Conservation (phyloP, 2,888 invertebrate genomes). For the Cheilosia pagana region DNA sequence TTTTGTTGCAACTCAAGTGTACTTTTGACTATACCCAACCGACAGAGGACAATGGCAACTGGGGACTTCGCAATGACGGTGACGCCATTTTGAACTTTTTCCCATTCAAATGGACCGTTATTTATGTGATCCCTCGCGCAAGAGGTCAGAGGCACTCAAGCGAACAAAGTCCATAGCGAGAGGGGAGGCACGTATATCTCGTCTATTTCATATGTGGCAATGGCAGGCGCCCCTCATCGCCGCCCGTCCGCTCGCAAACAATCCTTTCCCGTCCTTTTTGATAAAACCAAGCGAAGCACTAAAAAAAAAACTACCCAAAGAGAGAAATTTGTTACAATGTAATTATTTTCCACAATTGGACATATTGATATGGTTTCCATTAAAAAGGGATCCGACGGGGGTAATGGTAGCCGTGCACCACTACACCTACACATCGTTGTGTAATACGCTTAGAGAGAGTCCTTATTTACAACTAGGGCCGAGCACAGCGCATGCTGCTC, state of each 20-base stretch:
- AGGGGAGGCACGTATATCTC: constrained; percentile 33
- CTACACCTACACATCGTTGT: constrained; percentile 32
- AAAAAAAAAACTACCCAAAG: constrained; percentile 66
- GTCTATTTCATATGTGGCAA: constrained; percentile 43
- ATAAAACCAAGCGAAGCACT: constrained; percentile 37
- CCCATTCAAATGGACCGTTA: constrained; percentile 73
- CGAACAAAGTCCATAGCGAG: constrained; percentile 42
- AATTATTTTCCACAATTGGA: constrained; percentile 84
- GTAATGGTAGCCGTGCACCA: constrained; percentile 27
- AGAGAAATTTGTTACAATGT: constrained; percentile 84
- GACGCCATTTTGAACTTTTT: constrained; percentile 77
- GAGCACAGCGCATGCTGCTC: constrained; percentile 66
- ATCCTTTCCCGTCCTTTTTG: background rate
- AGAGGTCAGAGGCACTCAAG: constrained; percentile 53
- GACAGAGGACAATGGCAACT: constrained; percentile 52
- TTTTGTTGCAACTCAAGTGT: constrained; percentile 65
- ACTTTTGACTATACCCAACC: constrained; percentile 62
- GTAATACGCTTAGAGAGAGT: constrained; percentile 38
- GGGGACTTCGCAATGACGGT: constrained; percentile 39
- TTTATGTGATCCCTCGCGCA: constrained; percentile 65
- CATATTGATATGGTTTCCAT: constrained; percentile 83
- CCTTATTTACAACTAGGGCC: constrained; percentile 13
- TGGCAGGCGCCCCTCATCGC: constrained; percentile 17
- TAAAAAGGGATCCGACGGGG: constrained; percentile 63
- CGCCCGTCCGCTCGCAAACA: background rate